Evolutionary conservation across 2,888 invertebrate species (phyloP).

Genomic region (Himalopsyche kuldschensis): DNA sequence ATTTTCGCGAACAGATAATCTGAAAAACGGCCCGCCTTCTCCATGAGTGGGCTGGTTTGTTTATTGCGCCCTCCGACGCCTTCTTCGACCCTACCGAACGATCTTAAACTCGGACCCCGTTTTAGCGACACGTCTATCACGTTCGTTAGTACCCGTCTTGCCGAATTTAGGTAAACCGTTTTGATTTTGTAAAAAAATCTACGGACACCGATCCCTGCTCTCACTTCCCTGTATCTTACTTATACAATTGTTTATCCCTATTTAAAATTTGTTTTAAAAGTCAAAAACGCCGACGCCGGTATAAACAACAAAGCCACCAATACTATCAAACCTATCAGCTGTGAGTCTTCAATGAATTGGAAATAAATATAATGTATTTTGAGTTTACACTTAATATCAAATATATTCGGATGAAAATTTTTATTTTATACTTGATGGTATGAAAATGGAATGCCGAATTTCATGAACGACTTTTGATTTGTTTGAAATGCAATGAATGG

Average conservation of each 20-base stretch:
- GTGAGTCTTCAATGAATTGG: not conserved
- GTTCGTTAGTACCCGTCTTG: conserved; percentile 31
- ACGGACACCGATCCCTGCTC: not conserved
- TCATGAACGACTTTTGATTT: not conserved
- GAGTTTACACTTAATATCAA: not conserved
- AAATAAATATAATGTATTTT: not conserved
- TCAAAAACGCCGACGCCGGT: not conserved
- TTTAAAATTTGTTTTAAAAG: too few species aligned
- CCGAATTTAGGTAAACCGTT: conserved; percentile 29
- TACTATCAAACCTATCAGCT: not conserved
- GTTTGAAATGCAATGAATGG: not conserved
- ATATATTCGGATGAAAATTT: not conserved
- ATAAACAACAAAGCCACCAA: not conserved
- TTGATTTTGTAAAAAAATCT: not conserved
- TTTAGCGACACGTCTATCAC: conserved; percentile 40
- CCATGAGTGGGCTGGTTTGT: conserved; percentile 45
- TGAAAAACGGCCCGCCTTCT: conserved; percentile 71
- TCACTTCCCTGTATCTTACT: not conserved
- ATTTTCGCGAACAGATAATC: conserved; percentile 81
- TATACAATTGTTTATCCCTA: not conserved
- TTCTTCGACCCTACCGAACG: conserved; percentile 35
- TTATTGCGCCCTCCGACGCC: not conserved
- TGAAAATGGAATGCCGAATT: not conserved
- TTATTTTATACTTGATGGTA: not conserved
- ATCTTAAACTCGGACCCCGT: conserved; percentile 4